Evolutionary conservation across 2,797 vertebrate species (phyloP).

Genomic region (Cynopterus sphinx): DNA sequence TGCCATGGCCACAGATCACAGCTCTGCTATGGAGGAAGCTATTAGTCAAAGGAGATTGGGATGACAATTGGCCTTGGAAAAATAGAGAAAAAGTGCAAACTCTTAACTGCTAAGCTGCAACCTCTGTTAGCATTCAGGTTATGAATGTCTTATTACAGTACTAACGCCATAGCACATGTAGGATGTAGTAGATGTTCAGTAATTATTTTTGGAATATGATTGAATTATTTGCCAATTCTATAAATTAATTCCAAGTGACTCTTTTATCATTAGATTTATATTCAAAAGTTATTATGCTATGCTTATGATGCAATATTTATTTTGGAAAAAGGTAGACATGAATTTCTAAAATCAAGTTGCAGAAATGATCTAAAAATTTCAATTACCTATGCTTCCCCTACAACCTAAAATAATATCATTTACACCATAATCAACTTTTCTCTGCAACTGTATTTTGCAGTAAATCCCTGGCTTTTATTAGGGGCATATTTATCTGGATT

Average conservation of each 20-base stretch:
- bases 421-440: neutral
- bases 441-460: neutral
- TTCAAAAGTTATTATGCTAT: neutral
- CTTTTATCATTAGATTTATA: neutral
- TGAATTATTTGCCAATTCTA: neutral
- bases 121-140: neutral
- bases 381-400: neutral
- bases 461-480: neutral
- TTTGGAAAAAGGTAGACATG: neutral
- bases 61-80: neutral
- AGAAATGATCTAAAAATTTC: slow-evolving; percentile 16
- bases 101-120: neutral
- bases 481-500: slow-evolving; percentile 3
- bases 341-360: neutral
- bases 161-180: neutral
- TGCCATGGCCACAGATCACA: neutral
- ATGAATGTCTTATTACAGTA: neutral
- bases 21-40: neutral
- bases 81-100: neutral
- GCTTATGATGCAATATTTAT: neutral
- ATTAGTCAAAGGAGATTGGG: neutral
- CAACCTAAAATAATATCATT: neutral
- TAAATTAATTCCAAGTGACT: neutral
- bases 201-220: neutral
- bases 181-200: neutral